Evolutionary conservation across 2,113 vertebrate genomes (phyloP), one percentile per base, ranked within the genome.

Genomic region (Syrmaticus mikado): DNA sequence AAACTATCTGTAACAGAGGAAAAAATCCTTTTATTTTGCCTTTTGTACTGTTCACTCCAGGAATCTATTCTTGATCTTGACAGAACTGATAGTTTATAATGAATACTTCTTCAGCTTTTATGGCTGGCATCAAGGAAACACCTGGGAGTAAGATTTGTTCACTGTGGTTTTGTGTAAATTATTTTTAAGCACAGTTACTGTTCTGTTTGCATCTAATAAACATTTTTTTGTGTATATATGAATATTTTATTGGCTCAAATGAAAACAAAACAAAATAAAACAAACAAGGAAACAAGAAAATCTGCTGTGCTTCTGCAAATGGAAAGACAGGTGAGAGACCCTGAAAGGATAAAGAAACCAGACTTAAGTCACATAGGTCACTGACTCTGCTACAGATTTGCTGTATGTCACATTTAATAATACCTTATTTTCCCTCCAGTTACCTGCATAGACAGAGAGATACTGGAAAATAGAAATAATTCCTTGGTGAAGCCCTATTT

Each of bases 11-110:
- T 91, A 95, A 52, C 81, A 93, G 84, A 85, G 58, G 38, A 92
- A 24, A 24, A 94, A 85, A 93, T 64, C 13, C 85, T 96, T 96
- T 97, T 79, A 96, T 93, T 95, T 89, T 95, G 45, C 70, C 36
- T 95, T 95, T 94, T 95, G 79, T 91, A 62, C 72, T 71, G n/a
- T 61, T 95, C 96, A 66, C 95, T 91, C 95, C 92, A 89, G 94
- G 92, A 96, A 94, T 92, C 94, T 88, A 64, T 58, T 78, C 94
- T 97, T 97, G 91, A 95, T 96, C 94, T 94, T 86, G 88, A 91
- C 91, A 97, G 94, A 97, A 92, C 72, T 89, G 84, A 85, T 94
- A 86, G 84, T 93, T 96, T 94, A 94, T 97, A 97, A 96, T 91
- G 93, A 96, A 96, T 82, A 96, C 74, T 93, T 86, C 62, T 50